These are phyloP conservation scores for Atta cephalotes DNA, from an alignment of 1,140 invertebrate species.

Conservation along the genomic window DNA sequence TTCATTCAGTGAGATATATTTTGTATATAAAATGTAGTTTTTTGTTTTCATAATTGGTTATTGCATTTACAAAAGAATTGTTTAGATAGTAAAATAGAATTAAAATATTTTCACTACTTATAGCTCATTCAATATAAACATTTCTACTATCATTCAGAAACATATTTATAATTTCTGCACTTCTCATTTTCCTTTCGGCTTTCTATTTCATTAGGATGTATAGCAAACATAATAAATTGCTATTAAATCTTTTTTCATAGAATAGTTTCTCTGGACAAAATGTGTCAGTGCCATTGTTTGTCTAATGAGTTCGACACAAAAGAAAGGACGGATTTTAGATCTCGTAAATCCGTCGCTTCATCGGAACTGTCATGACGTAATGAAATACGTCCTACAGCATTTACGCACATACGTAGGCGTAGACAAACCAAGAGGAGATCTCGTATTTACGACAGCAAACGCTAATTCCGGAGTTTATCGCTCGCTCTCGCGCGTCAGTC, in stretches of 20 bases:
- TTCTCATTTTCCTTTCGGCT: not conserved
- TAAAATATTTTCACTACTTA: not conserved
- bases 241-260: not conserved
- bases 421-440: constrained; percentile 2
- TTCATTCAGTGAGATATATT: constrained; percentile 5
- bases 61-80: not conserved
- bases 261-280: not conserved
- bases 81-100: not conserved
- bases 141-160: not conserved
- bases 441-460: constrained; percentile 38
- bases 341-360: constrained; percentile 18
- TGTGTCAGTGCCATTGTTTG: not conserved
- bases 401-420: constrained; percentile 38
- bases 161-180: not conserved
- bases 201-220: not conserved
- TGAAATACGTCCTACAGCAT: constrained; percentile 32
- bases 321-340: not conserved
- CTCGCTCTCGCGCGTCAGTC: not conserved
- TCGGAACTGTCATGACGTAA: constrained; percentile 22
- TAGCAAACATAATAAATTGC: not conserved
- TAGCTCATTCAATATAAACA: no score
- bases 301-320: not conserved
- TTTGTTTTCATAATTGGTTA: not conserved
- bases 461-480: constrained; percentile 41
- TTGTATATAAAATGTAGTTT: not conserved